Base-by-base conservation (phyloP, 2,888 invertebrate genomes). In the Cremastobaeus sp. region DNA sequence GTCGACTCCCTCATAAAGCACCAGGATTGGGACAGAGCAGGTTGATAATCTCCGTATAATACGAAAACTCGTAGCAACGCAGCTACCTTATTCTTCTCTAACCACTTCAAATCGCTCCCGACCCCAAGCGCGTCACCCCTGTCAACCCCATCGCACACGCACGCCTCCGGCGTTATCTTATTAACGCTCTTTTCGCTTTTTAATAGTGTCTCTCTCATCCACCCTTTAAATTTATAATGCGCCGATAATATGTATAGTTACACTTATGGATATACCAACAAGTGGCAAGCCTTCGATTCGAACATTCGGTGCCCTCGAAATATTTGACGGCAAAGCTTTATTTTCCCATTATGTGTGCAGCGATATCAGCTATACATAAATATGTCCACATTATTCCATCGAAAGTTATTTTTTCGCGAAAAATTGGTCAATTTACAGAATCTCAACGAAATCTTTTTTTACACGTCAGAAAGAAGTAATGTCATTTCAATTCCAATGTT, bases 1-100 rank as follows among this genome's bases (percentile, higher is more conserved):
- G 74, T 55, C 73, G 71, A 69, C 69, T 70, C 64, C 71, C 76
- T 71, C 69, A 76, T 57, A 73, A 66, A 69, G 74, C 77, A 72
- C 71, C 73, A 74, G 78, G 77, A 81, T 82, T 76, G 81, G 79
- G 76, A 80, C 77, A 79, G 76, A 80, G 83, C 85, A 85, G 85
- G 85, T 87, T 87, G 83, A 87, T 87, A 87, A 87, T 87, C 87
- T 85, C 82, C 83, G 82, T 83, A 84, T 84, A 85, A 86, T 86
- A 84, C 82, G 83, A 84, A 85, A 84, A 84, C 83, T 82, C 83
- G 77, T 80, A 77, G 75, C 73, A 72, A 73, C 78, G 74, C 73
- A 73, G 76, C 74, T 71, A 48, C 75, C 68, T 74, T 76, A 77
- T 82, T 80, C 81, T 81, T 79, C 79, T 81, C 79, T 82, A 83